Base-by-base conservation (phyloP, 2,113 vertebrate genomes). In the Balaenoptera acutorostrata region DNA sequence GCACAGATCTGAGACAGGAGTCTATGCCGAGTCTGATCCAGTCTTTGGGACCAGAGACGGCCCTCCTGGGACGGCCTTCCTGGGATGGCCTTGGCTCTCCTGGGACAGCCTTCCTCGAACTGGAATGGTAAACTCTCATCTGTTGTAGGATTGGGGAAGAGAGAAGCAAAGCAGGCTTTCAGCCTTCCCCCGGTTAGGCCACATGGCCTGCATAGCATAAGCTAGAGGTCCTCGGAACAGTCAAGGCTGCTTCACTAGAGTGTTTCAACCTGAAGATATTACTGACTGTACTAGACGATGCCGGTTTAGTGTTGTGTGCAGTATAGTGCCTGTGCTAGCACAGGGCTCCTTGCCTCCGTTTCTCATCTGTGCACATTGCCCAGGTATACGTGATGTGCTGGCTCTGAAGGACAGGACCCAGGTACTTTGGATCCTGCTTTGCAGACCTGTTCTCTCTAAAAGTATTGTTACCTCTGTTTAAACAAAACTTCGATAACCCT, bases 191-290 rank as follows among this genome's bases (percentile, higher is more conserved):
- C 2, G 2, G 2, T 9, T 31, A 72, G 46, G 11, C 41, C 39
- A 3, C 21, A 0, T 2, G 41, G 15, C 33, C 57, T 36, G 8
- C 18, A 5, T 13, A 21, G 13, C 25, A 5, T 3, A 29, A 36
- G 21, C 59, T 55, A 3, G 64, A 80, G 12, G 17, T 20, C 39
- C 57, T 57, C 0, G 2, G 23, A 13, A 13, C 33, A 4, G 3
- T 69, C 0, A 0, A 23, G 39, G 6, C 39, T 77, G 31, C 25
- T 1, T 72, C 61, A 61, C 63, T 5, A 1, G 8, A 69, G 25
- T 31, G 5, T 39, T 82, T 55, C 12, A 39, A 17, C 21, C 44
- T 69, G 49, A 27, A 82, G 49, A 2, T 39, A 0, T 4, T 13
- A 3, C 49, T 36, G 25, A 9, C 8, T 49, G 20, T 1, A 7